These are phyloP conservation scores for Pterostichus niger DNA, from an alignment of 2,888 invertebrate species.

Conservation along the genomic window DNA sequence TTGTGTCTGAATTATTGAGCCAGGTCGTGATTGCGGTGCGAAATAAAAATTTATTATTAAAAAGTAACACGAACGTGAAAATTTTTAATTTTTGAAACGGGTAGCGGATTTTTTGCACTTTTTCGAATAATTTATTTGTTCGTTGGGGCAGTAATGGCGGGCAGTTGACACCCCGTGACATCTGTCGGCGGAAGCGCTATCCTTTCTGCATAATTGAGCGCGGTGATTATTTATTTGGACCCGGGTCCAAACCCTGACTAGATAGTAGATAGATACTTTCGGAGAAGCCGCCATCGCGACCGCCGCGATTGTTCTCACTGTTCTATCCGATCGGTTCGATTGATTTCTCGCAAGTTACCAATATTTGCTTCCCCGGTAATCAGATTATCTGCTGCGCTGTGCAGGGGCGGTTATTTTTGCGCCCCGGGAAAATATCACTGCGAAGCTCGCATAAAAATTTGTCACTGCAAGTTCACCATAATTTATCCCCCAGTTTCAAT, in stretches of 20 bases:
- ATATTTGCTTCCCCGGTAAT: conserved; percentile 57
- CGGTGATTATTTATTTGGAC: conserved; percentile 31
- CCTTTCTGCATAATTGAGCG: conserved; percentile 56
- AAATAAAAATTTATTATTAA: conserved; percentile 49
- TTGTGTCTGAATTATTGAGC: conserved; percentile 35
- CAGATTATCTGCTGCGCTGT: conserved; percentile 52
- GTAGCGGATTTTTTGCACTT: conserved; percentile 13
- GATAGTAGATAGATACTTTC: conserved; percentile 11
- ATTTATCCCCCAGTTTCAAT: conserved; percentile 56
- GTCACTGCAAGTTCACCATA: conserved; percentile 60
- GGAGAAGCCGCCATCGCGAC: not conserved
- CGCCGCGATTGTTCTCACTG: not conserved
- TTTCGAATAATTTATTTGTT: conserved; percentile 33
- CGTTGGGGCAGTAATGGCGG: conserved; percentile 7
- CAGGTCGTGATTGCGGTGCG: conserved; percentile 38
- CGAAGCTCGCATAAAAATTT: conserved; percentile 48
- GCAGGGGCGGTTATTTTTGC: conserved; percentile 52
- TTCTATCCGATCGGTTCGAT: conserved; percentile 33
- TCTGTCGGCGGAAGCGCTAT: conserved; percentile 46
- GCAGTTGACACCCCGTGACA: conserved; percentile 40
- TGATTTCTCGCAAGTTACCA: conserved; percentile 46
- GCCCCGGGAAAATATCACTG: conserved; percentile 56
- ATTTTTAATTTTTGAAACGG: conserved; percentile 42
- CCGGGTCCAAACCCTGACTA: not conserved
- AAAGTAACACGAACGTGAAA: conserved; percentile 18